Percentiles rank a stretch among this genome's conserved stretches.
phyloP scores from a whole-genome alignment of 1,140 invertebrate genomes.

The Dendroctonus ponderosae region DNA sequence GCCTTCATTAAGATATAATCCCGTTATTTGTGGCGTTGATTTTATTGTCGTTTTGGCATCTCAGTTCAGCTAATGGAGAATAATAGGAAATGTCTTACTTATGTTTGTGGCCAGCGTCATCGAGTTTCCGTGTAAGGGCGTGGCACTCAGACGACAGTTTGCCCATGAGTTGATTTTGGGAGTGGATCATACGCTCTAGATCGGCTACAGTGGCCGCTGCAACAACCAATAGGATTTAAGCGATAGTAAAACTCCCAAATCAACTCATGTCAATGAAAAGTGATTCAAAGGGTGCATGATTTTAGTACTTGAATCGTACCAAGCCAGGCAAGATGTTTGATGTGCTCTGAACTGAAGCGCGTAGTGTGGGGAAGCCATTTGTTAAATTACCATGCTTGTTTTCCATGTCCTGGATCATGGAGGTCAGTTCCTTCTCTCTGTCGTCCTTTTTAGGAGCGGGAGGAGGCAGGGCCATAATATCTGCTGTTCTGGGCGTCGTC shows the following conservation, averaged over 20 bases:
- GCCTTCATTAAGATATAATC: constrained; percentile 3
- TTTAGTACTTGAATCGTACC: too few species aligned
- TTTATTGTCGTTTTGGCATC: too few species aligned
- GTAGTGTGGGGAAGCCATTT: constrained; percentile 25
- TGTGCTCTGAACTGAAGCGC: neutral
- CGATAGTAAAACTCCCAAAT: constrained; percentile 33
- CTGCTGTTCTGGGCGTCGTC: constrained; percentile 32
- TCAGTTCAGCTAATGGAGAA: constrained; percentile 47
- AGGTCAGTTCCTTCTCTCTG: constrained; percentile 65
- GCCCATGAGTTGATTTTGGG: constrained; percentile 84
- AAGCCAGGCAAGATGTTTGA: too few species aligned
- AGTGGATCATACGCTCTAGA: constrained; percentile 80
- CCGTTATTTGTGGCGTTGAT: neutral
- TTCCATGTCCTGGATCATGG: constrained; percentile 73
- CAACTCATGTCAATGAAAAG: constrained; percentile 43
- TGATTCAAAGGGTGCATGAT: neutral
- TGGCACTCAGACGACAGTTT: constrained; percentile 82
- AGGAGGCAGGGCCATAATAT: constrained; percentile 45
- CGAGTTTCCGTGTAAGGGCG: constrained; percentile 78
- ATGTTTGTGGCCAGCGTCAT: constrained; percentile 77
- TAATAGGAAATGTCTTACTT: constrained; percentile 64
- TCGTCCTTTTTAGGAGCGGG: constrained; percentile 42
- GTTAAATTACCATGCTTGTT: constrained; percentile 71
- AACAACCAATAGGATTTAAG: constrained; percentile 43
- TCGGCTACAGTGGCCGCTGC: constrained; percentile 78